Base-by-base conservation (phyloP, 1,140 invertebrate genomes). In the Aleiodes sp. region DNA sequence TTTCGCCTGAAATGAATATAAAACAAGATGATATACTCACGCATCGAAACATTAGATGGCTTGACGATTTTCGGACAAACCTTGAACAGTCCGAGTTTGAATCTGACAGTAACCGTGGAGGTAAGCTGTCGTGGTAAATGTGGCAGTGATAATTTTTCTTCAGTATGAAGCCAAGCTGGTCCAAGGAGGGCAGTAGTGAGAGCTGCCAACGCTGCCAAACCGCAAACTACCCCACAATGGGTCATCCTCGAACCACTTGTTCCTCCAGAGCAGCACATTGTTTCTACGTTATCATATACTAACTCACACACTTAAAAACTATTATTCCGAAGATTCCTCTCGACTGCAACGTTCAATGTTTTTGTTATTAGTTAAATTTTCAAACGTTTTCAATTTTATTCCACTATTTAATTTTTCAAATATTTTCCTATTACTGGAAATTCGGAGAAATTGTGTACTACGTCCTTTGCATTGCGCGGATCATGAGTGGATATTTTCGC, bases 111-210 rank as follows among this genome's bases (percentile, higher is more conserved):
- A 64, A 83, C 80, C 4, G 70, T 61, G 16, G 71, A 70, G 1
- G 77, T 71, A 12, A 77, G 69, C 61, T 80, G 81, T 12, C 78
- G 73, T 1, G 80, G 73, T 12, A 82, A 26, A 57, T 82, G 74
- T 1, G 82, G 79, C 52, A 78, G 61, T 24, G 74, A 73, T 14
- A 86, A 70, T 70, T 79, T 80, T 62, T 86, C 85, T 57, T 86
- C 85, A 19, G 85, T 86, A 56, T 84, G 84, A 12, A 86, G 76
- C 84, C 84, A 86, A 4, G 83, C 83, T 2, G 84, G 83, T 2
- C 84, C 84, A 26, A 85, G 68, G 26, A 86, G 76, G 0, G 84
- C 83, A 3, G 82, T 81, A 46, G 82, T 78, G 4, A 86, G 76
- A 4, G 84, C 84, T 0, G 80, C 84, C 0, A 86, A 74, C 0